Evolutionary conservation across 2,888 invertebrate species (phyloP).

Genomic region (Drosophila kokeensis): DNA sequence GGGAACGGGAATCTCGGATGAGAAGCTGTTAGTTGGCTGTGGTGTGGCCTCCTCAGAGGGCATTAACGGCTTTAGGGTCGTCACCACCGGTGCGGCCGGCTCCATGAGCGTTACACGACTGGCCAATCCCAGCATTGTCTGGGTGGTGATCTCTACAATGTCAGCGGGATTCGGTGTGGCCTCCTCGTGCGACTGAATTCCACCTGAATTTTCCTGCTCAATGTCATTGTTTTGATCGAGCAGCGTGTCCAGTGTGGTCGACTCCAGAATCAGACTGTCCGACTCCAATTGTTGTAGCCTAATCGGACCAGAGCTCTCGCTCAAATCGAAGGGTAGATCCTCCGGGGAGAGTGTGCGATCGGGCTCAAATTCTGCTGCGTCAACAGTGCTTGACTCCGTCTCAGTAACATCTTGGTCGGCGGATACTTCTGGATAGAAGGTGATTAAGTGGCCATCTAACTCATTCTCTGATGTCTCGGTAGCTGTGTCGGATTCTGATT

Average conservation of each 20-base stretch:
- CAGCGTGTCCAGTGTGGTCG: slow-evolving; percentile 67
- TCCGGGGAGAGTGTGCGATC: slow-evolving; percentile 74
- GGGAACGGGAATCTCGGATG: slow-evolving; percentile 29
- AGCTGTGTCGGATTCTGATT: slow-evolving; percentile 23
- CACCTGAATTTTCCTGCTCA: slow-evolving; percentile 30
- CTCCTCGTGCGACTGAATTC: slow-evolving; percentile 46
- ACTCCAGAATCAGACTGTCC: slow-evolving; percentile 81
- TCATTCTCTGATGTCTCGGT: slow-evolving; percentile 34
- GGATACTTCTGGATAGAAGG: slow-evolving; percentile 68
- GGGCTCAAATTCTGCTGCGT: slow-evolving; percentile 30
- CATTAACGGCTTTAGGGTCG: slow-evolving; percentile 79
- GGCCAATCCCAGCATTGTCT: slow-evolving; percentile 84
- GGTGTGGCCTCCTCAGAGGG: slow-evolving; percentile 71
- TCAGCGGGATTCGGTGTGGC: slow-evolving; percentile 80
- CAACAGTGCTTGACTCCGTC: slow-evolving; percentile 22
- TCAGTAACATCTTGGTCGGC: slow-evolving; percentile 29
- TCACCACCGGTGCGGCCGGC: slow-evolving; percentile 83
- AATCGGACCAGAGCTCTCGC: slow-evolving; percentile 54
- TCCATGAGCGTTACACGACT: slow-evolving; percentile 86
- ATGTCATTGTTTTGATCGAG: slow-evolving; percentile 55
- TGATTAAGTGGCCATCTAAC: slow-evolving; percentile 55
- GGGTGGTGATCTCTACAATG: slow-evolving; percentile 83
- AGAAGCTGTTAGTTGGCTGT: slow-evolving; percentile 49
- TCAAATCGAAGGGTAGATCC: slow-evolving; percentile 81
- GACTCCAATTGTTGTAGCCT: slow-evolving; percentile 79